Evolutionary conservation across 2,888 invertebrate genomes (phyloP).

Genomic region (Nezara viridula): DNA sequence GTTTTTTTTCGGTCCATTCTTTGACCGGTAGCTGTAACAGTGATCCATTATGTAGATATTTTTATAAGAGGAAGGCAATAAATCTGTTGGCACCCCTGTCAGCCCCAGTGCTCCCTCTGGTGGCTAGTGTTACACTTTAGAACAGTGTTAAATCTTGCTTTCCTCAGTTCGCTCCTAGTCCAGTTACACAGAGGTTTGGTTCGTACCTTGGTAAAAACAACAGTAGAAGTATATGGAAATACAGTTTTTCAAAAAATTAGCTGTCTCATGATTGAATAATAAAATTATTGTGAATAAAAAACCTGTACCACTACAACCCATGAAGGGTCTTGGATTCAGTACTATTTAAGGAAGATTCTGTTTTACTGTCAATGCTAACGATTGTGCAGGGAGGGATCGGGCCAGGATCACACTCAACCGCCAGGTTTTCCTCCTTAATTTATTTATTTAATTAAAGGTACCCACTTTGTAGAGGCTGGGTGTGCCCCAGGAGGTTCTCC

Average conservation of each 20-base stretch:
- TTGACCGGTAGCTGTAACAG: slow-evolving; percentile 54
- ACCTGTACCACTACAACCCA: too few species aligned
- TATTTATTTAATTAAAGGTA: too few species aligned
- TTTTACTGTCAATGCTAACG: too few species aligned
- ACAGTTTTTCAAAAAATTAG: neutral
- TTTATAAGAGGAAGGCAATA: slow-evolving; percentile 59
- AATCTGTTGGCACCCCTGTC: slow-evolving; percentile 57
- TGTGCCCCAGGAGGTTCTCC: too few species aligned
- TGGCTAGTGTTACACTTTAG: slow-evolving; percentile 55
- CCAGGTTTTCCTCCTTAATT: too few species aligned
- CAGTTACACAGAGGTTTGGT: neutral
- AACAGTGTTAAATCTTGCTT: slow-evolving; percentile 57
- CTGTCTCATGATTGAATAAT: too few species aligned
- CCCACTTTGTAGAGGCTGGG: too few species aligned
- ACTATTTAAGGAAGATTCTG: too few species aligned
- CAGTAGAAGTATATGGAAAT: neutral
- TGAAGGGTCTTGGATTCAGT: too few species aligned
- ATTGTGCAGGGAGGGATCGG: too few species aligned
- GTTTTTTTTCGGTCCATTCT: slow-evolving; percentile 40
- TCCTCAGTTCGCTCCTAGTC: neutral
- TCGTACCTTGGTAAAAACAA: neutral
- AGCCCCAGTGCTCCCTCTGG: neutral
- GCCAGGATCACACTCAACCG: too few species aligned
- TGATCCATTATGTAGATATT: slow-evolving; percentile 61
- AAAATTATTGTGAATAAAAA: too few species aligned